Conservation (phyloP, 2,888 invertebrate genomes). For the Andrena minutula region DNA sequence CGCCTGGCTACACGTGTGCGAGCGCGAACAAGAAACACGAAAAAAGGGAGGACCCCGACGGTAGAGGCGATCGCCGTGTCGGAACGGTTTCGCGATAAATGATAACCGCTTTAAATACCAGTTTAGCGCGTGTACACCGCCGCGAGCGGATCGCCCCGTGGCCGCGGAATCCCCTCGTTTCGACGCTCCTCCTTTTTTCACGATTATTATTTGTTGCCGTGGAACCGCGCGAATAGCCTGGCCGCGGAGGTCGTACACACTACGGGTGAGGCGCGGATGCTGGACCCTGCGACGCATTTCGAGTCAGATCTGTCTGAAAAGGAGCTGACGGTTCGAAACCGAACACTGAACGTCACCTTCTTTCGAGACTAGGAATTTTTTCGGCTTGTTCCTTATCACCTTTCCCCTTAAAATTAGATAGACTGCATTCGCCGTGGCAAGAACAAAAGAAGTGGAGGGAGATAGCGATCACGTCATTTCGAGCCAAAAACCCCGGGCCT, state of each 20-base stretch:
- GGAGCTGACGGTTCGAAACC: too few species aligned
- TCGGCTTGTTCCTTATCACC: too few species aligned
- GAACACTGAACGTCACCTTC: too few species aligned
- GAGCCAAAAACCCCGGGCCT: neutral
- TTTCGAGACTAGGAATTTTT: too few species aligned
- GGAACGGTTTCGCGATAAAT: constrained; percentile 68
- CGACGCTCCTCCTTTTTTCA: constrained; percentile 30
- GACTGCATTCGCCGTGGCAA: too few species aligned
- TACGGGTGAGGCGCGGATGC: too few species aligned
- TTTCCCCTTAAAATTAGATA: too few species aligned
- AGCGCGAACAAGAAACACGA: constrained; percentile 44
- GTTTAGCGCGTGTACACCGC: constrained; percentile 67
- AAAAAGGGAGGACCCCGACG: constrained; percentile 44
- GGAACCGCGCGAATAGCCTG: neutral
- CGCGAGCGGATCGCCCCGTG: neutral
- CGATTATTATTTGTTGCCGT: constrained; percentile 43
- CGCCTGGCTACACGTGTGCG: constrained; percentile 37
- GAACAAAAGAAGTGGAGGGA: too few species aligned
- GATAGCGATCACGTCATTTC: too few species aligned
- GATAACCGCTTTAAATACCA: constrained; percentile 72
- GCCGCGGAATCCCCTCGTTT: constrained; percentile 49
- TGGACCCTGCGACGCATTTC: too few species aligned
- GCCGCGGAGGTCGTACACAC: too few species aligned
- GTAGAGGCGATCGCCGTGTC: constrained; percentile 53
- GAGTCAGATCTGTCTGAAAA: too few species aligned